phyloP scores from a whole-genome alignment of 1,140 invertebrate species.

The Drosophila tani region DNA sequence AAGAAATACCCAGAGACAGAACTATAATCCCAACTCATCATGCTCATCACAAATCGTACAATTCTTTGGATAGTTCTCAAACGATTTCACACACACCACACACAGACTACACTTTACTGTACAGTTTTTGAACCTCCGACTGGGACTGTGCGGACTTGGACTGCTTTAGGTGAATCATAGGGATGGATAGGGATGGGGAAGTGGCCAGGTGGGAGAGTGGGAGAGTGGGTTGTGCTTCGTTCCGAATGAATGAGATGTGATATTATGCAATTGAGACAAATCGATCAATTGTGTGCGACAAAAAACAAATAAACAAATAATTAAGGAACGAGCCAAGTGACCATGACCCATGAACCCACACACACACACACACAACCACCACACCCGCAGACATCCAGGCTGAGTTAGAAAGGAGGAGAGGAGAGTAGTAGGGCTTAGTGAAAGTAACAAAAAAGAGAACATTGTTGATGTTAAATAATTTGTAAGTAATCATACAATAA shows the following conservation, averaged over 20 bases:
- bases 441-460: conserved; percentile 60
- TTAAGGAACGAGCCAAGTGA: conserved; percentile 21
- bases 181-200: conserved; percentile 1
- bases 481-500: conserved; percentile 66
- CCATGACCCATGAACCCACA: conserved; percentile 14
- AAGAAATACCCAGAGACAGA: conserved; percentile 28
- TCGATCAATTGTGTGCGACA: conserved; percentile 53
- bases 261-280: conserved; percentile 59
- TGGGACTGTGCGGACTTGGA: conserved; percentile 44
- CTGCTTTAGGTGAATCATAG: conserved; percentile 56
- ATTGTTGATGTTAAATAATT: conserved; percentile 83
- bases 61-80: conserved; percentile 65
- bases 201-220: conserved; percentile 8
- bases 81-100: conserved; percentile 37
- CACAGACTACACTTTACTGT: conserved; percentile 29
- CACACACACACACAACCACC: not conserved
- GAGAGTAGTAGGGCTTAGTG: conserved; percentile 34
- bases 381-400: conserved; percentile 8
- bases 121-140: conserved; percentile 50
- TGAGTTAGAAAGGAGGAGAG: conserved; percentile 9
- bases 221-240: conserved; percentile 10
- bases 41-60: conserved; percentile 16
- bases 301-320: conserved; percentile 44
- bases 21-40: conserved; percentile 23
- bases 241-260: conserved; percentile 64